These are phyloP conservation scores for Sebastiscus albofasciatus DNA, from an alignment of 2,797 vertebrate species.

Conservation along the genomic window DNA sequence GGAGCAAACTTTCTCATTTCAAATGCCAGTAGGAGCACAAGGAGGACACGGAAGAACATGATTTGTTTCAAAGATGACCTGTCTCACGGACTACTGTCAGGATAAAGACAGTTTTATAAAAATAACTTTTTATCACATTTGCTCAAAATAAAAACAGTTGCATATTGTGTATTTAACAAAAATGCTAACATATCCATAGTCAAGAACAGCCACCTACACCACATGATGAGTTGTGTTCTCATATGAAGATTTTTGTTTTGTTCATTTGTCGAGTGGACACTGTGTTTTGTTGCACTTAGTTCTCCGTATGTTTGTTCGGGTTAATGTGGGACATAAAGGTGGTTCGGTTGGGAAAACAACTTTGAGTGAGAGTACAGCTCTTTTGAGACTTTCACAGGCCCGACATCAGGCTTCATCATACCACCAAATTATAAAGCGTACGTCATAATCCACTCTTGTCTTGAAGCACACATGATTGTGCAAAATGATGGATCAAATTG, in stretches of 20 bases:
- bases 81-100: too few species aligned
- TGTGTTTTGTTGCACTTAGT: not conserved
- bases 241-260: not conserved
- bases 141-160: not conserved
- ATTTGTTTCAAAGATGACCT: too few species aligned
- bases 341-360: not conserved
- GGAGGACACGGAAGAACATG: too few species aligned
- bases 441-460: conserved; percentile 24
- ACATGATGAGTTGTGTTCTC: not conserved
- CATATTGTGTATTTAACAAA: not conserved
- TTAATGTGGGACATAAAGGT: not conserved
- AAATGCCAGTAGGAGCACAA: too few species aligned
- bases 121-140: too few species aligned
- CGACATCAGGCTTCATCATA: not conserved
- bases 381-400: not conserved
- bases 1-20: too few species aligned
- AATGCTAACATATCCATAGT: not conserved
- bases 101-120: too few species aligned
- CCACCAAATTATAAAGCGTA: conserved; percentile 1
- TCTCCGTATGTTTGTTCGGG: not conserved
- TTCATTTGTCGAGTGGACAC: not conserved
- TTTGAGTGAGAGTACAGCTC: not conserved
- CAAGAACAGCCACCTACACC: not conserved
- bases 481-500: conserved; percentile 37
- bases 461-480: conserved; percentile 31